Evolutionary conservation across 2,888 invertebrate species (phyloP), one percentile per base, ranked within the genome.

Genomic region (Lomographa bimaculata): DNA sequence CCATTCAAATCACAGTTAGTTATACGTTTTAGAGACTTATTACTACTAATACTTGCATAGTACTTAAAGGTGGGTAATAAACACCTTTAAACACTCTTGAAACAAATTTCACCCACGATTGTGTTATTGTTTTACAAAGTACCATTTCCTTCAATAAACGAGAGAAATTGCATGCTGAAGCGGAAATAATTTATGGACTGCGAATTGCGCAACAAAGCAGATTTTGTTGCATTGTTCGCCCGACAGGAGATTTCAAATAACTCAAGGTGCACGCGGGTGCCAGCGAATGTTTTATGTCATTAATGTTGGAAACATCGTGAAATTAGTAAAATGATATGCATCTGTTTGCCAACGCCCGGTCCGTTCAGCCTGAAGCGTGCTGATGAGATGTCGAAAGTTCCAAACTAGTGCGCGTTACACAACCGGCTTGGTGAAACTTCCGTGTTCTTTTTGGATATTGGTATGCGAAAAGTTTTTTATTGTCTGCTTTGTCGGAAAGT

Each of bases 391-490:
- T 50, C 38, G 50, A 48, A n/a, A n/a, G n/a, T n/a, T n/a, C n/a
- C n/a, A n/a, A 50, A 53, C 32, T 32, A 12, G 23, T 23, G 26
- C 40, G 33, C 32, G 57, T 75, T 76, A 59, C 75, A 67, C 66
- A 74, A 75, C 50, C 54, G 42, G 46, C 54, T 8, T 21, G 55
- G 49, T 37, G 41, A 39, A 40, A 56, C 63, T 77, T 79, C 77
- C 78, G 73, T 66, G 67, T 70, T 57, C 62, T 71, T 74, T 60
- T 72, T 20, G 20, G 18, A 38, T 45, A 57, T 53, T 26, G 43
- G 46, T 14, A 14, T 14, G 14, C 4, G 2, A 14, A n/a, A 4
- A 2, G 14, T 49, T 53, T 56, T 54, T 41, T 46, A 46, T 58
- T 55, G 5, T 50, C 34, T 34, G 6, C 16, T 26, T 16, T 25